These are phyloP conservation scores for Nemopilema nomurai DNA, from an alignment of 30 jellyfish, hydroid and myxozoan species.

Conservation along the genomic window DNA sequence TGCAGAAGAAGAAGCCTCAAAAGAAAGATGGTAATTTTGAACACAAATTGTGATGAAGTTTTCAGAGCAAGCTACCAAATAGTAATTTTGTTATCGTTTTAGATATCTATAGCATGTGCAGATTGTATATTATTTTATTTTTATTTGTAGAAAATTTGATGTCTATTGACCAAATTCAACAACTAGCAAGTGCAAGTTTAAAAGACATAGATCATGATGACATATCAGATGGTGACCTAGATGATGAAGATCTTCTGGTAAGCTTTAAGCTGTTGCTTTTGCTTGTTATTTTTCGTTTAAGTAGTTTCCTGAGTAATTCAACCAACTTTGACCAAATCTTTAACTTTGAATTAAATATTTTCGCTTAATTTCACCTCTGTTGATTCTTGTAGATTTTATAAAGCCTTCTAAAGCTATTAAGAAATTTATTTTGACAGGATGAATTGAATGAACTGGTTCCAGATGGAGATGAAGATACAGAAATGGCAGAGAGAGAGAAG, in stretches of 20 bases:
- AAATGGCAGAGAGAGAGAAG: conserved; percentile 4
- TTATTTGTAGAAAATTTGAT: conserved; percentile 41
- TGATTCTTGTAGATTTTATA: too few species aligned
- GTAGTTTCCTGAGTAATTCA: too few species aligned
- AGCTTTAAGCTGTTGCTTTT: too few species aligned
- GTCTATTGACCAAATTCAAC: conserved; percentile 85
- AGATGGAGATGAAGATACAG: conserved; percentile 67
- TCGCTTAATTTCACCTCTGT: too few species aligned
- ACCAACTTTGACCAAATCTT: not conserved
- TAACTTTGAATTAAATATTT: not conserved
- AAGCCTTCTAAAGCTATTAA: too few species aligned
- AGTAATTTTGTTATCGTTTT: too few species aligned
- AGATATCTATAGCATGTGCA: too few species aligned
- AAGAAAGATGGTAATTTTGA: conserved; percentile 30
- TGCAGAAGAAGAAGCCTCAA: conserved; percentile 64
- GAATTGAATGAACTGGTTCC: conserved; percentile 76
- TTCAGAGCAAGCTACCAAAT: too few species aligned
- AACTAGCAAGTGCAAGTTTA: conserved; percentile 75
- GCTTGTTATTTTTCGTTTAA: too few species aligned
- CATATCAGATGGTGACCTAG: conserved; percentile 70
- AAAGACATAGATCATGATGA: conserved; percentile 78
- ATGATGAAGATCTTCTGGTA: conserved; percentile 85
- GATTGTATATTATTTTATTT: too few species aligned
- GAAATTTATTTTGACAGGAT: conserved; percentile 53
- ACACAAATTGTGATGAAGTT: too few species aligned